phyloP scores from a whole-genome alignment of 2,888 invertebrate species.

The Dryobota labecula region DNA sequence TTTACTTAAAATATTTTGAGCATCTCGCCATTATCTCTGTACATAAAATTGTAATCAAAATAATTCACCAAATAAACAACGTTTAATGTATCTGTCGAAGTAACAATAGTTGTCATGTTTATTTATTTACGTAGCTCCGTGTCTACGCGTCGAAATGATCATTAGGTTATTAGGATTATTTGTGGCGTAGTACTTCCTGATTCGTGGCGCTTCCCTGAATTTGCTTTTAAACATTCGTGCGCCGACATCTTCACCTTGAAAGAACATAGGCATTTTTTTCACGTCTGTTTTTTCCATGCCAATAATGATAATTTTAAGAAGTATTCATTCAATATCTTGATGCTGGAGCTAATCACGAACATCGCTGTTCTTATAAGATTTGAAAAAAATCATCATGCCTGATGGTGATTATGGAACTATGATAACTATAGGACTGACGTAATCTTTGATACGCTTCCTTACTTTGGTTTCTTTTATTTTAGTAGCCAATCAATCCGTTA shows the following conservation, averaged over 20 bases:
- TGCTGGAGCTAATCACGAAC: conserved; percentile 85
- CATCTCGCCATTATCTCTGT: conserved; percentile 3
- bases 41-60: conserved; percentile 35
- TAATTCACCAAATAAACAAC: conserved; percentile 43
- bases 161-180: conserved; percentile 79
- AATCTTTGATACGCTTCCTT: conserved; percentile 78
- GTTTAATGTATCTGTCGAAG: conserved; percentile 40
- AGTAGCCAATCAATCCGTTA: conserved; percentile 38
- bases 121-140: conserved; percentile 59
- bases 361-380: conserved; percentile 76
- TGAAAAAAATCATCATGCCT: conserved; percentile 74
- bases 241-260: conserved; percentile 87
- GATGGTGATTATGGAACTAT: conserved; percentile 77
- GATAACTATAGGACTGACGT: conserved; percentile 81
- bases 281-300: conserved; percentile 80
- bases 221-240: conserved; percentile 83
- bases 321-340: conserved; percentile 86
- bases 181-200: conserved; percentile 81
- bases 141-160: conserved; percentile 69
- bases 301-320: conserved; percentile 86
- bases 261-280: conserved; percentile 84
- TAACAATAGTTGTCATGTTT: conserved; percentile 50
- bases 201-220: conserved; percentile 85
- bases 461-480: conserved; percentile 71
- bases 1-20: conserved; percentile 5